Base-by-base conservation (phyloP, 2,888 invertebrate genomes). In the Axea sp. region DNA sequence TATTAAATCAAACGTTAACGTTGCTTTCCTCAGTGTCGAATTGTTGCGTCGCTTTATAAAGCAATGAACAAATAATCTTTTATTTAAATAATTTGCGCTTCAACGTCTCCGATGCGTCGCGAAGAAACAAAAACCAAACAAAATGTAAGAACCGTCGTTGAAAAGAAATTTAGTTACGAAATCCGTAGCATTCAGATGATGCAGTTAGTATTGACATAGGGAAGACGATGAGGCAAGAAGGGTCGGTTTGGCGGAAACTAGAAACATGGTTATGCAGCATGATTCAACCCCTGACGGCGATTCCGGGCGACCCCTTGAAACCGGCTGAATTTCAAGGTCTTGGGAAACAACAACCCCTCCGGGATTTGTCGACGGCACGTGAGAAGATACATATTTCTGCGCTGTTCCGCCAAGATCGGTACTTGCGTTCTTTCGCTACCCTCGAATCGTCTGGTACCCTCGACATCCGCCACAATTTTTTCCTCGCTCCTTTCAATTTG, bases 291-390 rank as follows among this genome's bases (percentile, higher is more conserved):
- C 45, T 31, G 62, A 1, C 14, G 33, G 12, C 22, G 33, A 7
- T 22, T 47, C 19, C 43, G 17, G 31, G 8, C 65, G 67, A 71
- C 62, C 75, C 71, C 62, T 60, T 41, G 26, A 57, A 71, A 62
- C 67, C 49, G 57, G 72, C 51, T 67, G 64, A 72, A 72, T 72
- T 64, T 75, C 75, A 75, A 75, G 75, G 72, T 64, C 68, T 68
- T 75, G 68, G 62, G 72, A 72, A 72, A 59, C 67, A 64, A 68
- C 75, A 75, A 57, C 75, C 68, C 75, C 72, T 75, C 45, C 39
- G 68, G 75, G 64, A 72, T 62, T 72, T 59, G 37, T 59, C 59
- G 31, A 41, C 57, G 64, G 57, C 68, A 72, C 75, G 72, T 75
- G 69, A 65, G 74, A 69, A 74, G 69, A 57, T 59, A 65, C 69